Conservation (phyloP, 2,797 vertebrate genomes). For the Pantherophis alleghaniensis region DNA sequence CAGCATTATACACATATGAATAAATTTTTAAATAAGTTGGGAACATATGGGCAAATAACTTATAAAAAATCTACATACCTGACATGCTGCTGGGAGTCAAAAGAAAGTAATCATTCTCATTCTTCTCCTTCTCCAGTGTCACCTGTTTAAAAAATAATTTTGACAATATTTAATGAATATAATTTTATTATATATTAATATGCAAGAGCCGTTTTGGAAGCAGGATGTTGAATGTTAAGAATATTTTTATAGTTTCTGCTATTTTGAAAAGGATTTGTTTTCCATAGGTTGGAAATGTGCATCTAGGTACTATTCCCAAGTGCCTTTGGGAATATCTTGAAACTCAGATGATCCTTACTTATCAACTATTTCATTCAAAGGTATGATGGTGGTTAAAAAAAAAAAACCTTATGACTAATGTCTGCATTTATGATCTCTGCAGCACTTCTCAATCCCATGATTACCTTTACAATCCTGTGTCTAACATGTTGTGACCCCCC, state of each 20-base stretch:
- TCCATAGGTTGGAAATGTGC: background rate
- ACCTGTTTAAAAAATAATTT: constrained; percentile 57
- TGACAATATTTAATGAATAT: constrained; percentile 27
- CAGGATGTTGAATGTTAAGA: background rate
- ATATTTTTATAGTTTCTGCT: background rate
- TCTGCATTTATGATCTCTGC: background rate
- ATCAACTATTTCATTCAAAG: background rate
- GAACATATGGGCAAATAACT: background rate
- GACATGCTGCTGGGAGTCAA: constrained; percentile 81
- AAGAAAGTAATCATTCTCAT: constrained; percentile 74
- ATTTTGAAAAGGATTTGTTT: background rate
- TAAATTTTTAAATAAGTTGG: background rate
- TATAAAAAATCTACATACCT: constrained; percentile 62
- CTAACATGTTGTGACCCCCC: background rate
- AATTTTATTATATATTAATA: background rate
- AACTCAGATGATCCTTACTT: background rate
- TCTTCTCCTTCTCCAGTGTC: constrained; percentile 61
- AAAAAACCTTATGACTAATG: background rate
- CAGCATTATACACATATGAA: background rate
- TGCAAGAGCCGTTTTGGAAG: background rate
- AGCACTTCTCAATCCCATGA: background rate
- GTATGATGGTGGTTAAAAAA: background rate
- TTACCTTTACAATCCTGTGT: background rate
- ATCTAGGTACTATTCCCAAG: background rate
- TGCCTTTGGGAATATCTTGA: background rate